A percentile compares a stretch with the other conserved stretches of the same genome.
Conservation (phyloP, 2,888 invertebrate species). For the Autographa gamma region DNA sequence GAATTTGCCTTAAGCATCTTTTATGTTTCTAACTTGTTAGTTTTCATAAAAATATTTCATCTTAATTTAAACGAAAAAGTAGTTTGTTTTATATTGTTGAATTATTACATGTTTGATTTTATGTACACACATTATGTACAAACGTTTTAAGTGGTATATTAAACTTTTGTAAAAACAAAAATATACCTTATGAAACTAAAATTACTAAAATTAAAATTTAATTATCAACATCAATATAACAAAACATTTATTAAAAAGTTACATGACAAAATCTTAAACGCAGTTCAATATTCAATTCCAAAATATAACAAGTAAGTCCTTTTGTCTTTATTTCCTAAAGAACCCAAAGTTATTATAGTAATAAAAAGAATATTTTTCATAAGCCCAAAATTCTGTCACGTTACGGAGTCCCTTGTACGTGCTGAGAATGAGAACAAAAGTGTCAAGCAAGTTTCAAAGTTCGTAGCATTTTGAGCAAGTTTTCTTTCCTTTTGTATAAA, state of each 20-base stretch:
- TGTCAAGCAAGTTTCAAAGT: conserved; percentile 8
- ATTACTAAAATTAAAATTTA: too few relatives aligned
- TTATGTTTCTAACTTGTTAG: too few relatives aligned
- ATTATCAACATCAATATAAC: too few relatives aligned
- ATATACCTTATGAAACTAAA: too few relatives aligned
- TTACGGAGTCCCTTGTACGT: conserved; percentile 29
- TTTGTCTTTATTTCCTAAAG: not conserved
- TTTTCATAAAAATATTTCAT: too few relatives aligned
- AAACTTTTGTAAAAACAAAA: too few relatives aligned
- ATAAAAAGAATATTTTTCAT: conserved; percentile 16
- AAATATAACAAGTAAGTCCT: not conserved
- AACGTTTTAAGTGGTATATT: too few relatives aligned
- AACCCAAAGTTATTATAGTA: not conserved
- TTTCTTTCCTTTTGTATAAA: conserved; percentile 3
- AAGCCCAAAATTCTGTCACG: conserved; percentile 19
- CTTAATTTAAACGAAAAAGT: too few relatives aligned
- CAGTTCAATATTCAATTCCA: not conserved
- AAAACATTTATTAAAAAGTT: not conserved
- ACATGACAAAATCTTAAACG: conserved; percentile 6
- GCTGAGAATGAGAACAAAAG: conserved; percentile 14
- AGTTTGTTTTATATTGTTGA: too few relatives aligned
- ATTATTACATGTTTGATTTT: too few relatives aligned
- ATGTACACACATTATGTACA: too few relatives aligned
- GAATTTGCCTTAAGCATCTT: too few relatives aligned
- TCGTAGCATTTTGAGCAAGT: not conserved